Base-by-base conservation (phyloP, 2,113 vertebrate species). In the Pachyramphus minor region DNA sequence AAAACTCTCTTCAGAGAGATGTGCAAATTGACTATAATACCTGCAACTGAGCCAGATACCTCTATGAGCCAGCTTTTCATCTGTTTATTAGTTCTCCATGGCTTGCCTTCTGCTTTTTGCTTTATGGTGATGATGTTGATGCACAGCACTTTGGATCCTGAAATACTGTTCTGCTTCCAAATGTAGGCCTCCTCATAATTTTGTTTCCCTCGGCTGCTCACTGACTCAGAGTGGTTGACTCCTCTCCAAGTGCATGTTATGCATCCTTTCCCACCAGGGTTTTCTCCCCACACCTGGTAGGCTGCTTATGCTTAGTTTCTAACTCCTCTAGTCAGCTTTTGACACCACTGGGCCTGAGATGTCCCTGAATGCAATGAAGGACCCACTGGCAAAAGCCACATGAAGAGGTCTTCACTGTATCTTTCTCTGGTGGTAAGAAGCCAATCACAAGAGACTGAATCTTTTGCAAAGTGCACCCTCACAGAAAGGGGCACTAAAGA, bases 1-100 rank as follows among this genome's bases (percentile, higher is more conserved):
- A 97, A 97, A 95, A 52, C 30, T 95, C 31, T 94, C 55, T 96
- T 96, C 82, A 17, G 80, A 94, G 84, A 89, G 97, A 97, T 97
- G 96, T 97, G 95, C 93, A 93, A 97, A 98, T 95, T 94, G 94
- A 97, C 90, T 89, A 53, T 59, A 95, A 96, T 96, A 97, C 95
- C 97, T 97, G 96, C 87, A 92, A 76, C 90, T 95, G 92, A 97
- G 77, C 91, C 97, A 97, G 95, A 91, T 97, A 92, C 69, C 83
- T 94, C 69, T 91, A 82, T 95, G 76, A 95, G 94, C 96, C 93
- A 97, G 90, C 78, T 96, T 97, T 96, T 87, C 5, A 67, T 97
- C 93, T 87, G 94, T 90, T 97, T 97, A 88, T 96, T 97, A 95
- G 84, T 91, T 97, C 90, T 96, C 88, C 56, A 5, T 87, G 78